A percentile compares a stretch with the other conserved stretches of the same genome.
Evolutionary conservation across 2,888 invertebrate genomes (phyloP).

Genomic region (Drosophila birchii): DNA sequence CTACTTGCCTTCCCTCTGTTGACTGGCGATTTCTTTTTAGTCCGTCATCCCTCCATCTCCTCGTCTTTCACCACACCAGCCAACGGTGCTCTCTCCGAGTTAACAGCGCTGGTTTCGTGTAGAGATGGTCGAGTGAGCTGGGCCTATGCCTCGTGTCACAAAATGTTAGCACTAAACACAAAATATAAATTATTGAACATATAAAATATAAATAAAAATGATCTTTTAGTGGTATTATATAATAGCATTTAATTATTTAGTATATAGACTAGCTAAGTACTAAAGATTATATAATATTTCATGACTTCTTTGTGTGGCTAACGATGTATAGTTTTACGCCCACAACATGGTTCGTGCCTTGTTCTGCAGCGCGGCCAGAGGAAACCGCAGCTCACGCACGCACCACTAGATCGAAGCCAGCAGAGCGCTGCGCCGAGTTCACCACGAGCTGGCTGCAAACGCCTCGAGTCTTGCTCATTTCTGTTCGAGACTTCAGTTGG

Average conservation of each 20-base stretch:
- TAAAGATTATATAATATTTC: not conserved
- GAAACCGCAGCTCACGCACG: not conserved
- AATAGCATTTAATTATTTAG: not conserved
- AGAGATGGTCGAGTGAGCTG: conserved; percentile 1
- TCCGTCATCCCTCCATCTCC: conserved; percentile 39
- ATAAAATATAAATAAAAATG: not conserved
- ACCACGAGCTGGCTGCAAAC: conserved; percentile 23
- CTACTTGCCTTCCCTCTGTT: conserved; percentile 49
- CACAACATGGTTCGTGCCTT: not conserved
- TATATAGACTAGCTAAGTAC: too few relatives aligned
- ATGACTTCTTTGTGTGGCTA: too few relatives aligned
- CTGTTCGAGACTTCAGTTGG: conserved; percentile 73
- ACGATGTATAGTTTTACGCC: not conserved
- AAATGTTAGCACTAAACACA: not conserved
- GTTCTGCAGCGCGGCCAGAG: not conserved
- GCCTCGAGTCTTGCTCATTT: conserved; percentile 51
- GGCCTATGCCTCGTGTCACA: conserved; percentile 5
- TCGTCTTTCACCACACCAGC: conserved; percentile 7
- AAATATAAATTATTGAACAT: not conserved
- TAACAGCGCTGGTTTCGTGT: conserved; percentile 22
- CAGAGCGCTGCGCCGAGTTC: conserved; percentile 18
- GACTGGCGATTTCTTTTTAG: conserved; percentile 52
- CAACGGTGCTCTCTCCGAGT: conserved; percentile 17
- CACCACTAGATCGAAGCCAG: conserved; percentile 8
- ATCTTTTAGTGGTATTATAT: not conserved